These are phyloP conservation scores for Adelosebastes latens DNA, from an alignment of 2,797 vertebrate genomes.

Conservation along the genomic window DNA sequence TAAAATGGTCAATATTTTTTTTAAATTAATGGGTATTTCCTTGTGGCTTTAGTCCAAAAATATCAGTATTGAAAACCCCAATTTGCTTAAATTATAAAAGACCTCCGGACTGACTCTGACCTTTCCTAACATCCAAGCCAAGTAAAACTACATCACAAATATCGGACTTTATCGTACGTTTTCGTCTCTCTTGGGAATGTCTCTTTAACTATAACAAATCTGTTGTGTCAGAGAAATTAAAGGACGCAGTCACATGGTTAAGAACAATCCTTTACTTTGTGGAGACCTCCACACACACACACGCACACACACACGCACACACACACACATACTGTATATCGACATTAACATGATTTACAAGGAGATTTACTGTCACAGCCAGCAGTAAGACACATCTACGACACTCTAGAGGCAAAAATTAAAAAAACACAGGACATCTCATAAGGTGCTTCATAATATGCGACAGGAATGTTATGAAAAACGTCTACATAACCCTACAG, in stretches of 20 bases:
- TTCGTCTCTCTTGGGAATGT: not conserved
- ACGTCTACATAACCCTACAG: conserved; percentile 57
- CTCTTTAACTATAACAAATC: not conserved
- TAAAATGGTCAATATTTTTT: not conserved
- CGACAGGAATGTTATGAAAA: conserved; percentile 77
- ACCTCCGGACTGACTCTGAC: not conserved
- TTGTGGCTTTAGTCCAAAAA: not conserved
- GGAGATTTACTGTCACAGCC: conserved; percentile 63
- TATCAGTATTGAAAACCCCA: not conserved
- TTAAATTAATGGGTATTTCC: not conserved
- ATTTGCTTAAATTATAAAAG: not conserved
- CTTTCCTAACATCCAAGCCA: not conserved
- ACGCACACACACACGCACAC: conserved; percentile 28
- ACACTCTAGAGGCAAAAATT: conserved; percentile 52
- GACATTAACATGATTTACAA: conserved; percentile 59
- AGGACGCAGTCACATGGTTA: conserved; percentile 29
- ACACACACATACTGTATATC: not conserved
- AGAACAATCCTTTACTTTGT: conserved; percentile 75
- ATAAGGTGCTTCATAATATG: conserved; percentile 80
- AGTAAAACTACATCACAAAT: not conserved
- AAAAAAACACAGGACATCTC: conserved; percentile 54
- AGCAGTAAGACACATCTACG: conserved; percentile 60
- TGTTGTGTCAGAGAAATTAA: not conserved
- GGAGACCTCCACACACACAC: conserved; percentile 33
- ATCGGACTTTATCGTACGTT: not conserved